phyloP scores from a whole-genome alignment of 2,888 invertebrate genomes.

The Alitta virens region DNA sequence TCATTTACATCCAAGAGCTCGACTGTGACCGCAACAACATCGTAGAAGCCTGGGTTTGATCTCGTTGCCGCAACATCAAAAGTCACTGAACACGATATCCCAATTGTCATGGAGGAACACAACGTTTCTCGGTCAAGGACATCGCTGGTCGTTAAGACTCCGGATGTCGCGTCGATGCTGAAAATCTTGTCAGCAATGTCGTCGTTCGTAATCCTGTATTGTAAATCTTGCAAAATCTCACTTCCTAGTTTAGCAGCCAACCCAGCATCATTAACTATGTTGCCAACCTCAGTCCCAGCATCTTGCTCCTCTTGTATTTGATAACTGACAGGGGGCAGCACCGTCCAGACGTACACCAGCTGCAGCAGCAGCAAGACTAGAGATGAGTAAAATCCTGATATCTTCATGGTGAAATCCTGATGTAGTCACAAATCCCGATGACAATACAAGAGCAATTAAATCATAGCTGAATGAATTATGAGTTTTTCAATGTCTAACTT shows the following conservation, averaged over 20 bases:
- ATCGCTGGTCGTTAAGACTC: neutral
- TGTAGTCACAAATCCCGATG: no score
- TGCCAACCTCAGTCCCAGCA: neutral
- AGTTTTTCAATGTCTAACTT: no score
- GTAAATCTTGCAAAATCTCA: neutral
- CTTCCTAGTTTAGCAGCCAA: neutral
- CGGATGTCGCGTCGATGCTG: neutral
- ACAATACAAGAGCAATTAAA: no score
- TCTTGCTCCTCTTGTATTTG: neutral
- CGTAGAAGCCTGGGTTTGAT: neutral
- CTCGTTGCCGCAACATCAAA: neutral
- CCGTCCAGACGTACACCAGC: no score
- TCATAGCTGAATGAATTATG: no score
- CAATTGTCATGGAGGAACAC: neutral
- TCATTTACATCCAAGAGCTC: constrained; percentile 38
- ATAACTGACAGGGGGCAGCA: neutral
- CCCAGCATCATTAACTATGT: neutral
- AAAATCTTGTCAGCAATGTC: neutral
- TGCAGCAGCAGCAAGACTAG: no score
- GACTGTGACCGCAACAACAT: constrained; percentile 59
- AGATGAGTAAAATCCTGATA: no score
- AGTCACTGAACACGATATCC: no score
- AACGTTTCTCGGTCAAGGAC: neutral
- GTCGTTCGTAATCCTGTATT: neutral
- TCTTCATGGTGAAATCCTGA: no score